Conservation (phyloP, 30 jellyfish, hydroid and myxozoan species). For the Turritopsis rubra region DNA sequence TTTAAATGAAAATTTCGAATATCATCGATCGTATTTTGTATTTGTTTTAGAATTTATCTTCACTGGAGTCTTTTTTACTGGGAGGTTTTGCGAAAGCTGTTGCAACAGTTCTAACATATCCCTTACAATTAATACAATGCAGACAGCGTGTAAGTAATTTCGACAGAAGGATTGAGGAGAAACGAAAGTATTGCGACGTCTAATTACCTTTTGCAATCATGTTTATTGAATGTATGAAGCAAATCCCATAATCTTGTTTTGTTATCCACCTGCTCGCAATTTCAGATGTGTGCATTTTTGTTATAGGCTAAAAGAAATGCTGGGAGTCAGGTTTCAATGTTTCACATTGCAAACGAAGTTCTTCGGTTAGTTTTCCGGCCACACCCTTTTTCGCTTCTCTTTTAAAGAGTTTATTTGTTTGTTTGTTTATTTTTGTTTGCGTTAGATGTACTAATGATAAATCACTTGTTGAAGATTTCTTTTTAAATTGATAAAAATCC, state of each 20-base stretch:
- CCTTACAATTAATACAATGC: conserved; percentile 87
- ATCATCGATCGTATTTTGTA: no score
- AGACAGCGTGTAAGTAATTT: conserved; percentile 52
- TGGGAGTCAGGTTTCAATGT: not conserved
- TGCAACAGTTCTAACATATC: conserved; percentile 85
- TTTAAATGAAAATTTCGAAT: not conserved
- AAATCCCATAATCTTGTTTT: not conserved
- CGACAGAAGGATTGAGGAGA: no score
- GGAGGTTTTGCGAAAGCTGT: conserved; percentile 98
- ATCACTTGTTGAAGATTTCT: no score
- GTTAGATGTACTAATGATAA: not conserved
- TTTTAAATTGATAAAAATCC: no score
- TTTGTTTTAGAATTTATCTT: conserved; percentile 43
- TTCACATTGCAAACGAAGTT: not conserved
- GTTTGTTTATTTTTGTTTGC: not conserved
- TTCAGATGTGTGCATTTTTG: not conserved
- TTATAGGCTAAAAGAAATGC: conserved; percentile 4
- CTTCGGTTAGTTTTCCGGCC: not conserved
- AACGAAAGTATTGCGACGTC: not conserved
- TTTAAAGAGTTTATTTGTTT: not conserved
- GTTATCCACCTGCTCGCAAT: not conserved
- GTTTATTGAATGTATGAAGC: not conserved
- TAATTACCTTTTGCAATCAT: not conserved
- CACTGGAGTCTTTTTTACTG: conserved; percentile 57
- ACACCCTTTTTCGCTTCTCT: not conserved